Percentiles rank a stretch among this genome's conserved stretches.
Evolutionary conservation across 2,113 vertebrate genomes (phyloP).

Genomic region (Zeus faber): DNA sequence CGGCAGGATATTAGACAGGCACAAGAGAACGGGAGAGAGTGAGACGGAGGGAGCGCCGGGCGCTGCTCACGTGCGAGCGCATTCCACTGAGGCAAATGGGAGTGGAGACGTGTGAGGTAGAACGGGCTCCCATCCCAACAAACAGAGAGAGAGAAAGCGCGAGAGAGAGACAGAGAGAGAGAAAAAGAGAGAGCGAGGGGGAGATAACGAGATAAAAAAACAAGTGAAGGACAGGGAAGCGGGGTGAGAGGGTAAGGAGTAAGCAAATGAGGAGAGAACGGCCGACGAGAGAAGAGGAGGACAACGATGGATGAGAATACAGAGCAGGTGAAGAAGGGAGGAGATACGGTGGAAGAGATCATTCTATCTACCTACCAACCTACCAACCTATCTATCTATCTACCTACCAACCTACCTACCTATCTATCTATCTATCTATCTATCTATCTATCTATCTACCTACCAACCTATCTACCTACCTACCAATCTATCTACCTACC

Average conservation of each 20-base stretch:
- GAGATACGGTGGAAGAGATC: neutral
- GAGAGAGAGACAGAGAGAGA: neutral
- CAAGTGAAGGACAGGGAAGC: slow-evolving; percentile 6
- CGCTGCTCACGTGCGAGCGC: neutral
- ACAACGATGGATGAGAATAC: neutral
- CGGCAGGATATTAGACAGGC: slow-evolving; percentile 7
- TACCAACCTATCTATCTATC: no score
- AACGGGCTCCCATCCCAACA: neutral
- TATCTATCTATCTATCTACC: no score
- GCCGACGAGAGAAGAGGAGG: neutral
- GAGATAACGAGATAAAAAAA: slow-evolving; percentile 20
- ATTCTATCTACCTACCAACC: no score
- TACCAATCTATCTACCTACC: no score
- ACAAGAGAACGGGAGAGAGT: slow-evolving; percentile 12
- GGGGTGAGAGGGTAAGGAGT: neutral
- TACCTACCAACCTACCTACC: no score
- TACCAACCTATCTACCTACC: no score
- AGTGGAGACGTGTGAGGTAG: neutral
- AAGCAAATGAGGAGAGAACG: neutral
- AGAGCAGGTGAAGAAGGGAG: neutral
- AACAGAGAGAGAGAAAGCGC: no score
- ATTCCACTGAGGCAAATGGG: slow-evolving; percentile 2
- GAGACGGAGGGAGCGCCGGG: neutral
- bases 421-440: no score
- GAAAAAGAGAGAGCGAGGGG: neutral